phyloP scores from a whole-genome alignment of 2,888 invertebrate species.

The Pseudoips prasinana region DNA sequence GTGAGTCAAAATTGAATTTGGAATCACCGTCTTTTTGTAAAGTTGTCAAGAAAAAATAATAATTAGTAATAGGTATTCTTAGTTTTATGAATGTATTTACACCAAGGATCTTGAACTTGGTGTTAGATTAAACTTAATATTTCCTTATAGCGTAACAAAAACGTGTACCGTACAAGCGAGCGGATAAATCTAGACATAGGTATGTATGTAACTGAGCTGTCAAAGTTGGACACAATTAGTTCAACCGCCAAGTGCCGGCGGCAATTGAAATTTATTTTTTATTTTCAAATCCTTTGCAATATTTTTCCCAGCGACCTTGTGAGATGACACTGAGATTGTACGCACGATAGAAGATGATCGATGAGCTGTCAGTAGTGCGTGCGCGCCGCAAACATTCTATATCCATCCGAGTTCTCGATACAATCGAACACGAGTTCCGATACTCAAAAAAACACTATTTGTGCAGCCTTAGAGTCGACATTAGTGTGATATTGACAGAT shows the following conservation, averaged over 20 bases:
- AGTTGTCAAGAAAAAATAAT: too few species aligned
- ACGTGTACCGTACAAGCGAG: too few species aligned
- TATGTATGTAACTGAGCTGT: too few species aligned
- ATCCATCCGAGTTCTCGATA: constrained; percentile 41
- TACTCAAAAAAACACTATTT: constrained; percentile 33
- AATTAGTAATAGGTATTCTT: too few species aligned
- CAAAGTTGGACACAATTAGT: too few species aligned
- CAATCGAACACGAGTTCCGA: constrained; percentile 34
- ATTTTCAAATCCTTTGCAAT: constrained; percentile 13
- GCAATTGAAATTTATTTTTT: constrained; percentile 3
- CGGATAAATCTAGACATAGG: too few species aligned
- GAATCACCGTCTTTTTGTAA: too few species aligned
- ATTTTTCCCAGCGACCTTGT: constrained; percentile 48
- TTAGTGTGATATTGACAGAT: constrained; percentile 32
- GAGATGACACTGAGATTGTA: constrained; percentile 51
- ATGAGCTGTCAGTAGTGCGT: constrained; percentile 51
- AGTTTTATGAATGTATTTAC: too few species aligned
- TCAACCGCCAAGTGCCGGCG: too few species aligned
- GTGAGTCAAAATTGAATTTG: constrained; percentile 39
- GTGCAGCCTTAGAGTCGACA: constrained; percentile 27
- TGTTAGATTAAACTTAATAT: too few species aligned
- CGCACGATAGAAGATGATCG: constrained; percentile 53
- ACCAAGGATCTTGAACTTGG: too few species aligned
- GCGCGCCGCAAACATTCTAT: constrained; percentile 38
- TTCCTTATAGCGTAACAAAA: too few species aligned